phyloP scores from a whole-genome alignment of 37 sponge, comb jelly and placozoan genomes.

The Aplysina aerophoba region DNA sequence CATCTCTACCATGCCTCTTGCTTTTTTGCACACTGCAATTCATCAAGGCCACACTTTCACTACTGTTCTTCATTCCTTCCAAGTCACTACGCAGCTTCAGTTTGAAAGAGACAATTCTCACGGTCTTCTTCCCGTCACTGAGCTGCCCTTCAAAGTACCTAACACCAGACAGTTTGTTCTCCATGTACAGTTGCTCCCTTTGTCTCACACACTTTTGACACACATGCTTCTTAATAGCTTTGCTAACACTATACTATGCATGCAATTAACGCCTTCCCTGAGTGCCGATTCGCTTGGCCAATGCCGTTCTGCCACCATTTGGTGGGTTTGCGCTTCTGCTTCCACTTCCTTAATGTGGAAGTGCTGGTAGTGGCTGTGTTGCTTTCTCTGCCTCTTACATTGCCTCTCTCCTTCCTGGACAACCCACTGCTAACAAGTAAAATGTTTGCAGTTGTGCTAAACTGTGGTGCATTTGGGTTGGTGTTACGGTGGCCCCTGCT shows the following conservation, averaged over 20 bases:
- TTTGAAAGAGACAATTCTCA: constrained; percentile 25
- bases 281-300: too few relatives aligned
- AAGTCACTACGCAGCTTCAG: background rate
- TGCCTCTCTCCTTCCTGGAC: background rate
- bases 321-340: too few relatives aligned
- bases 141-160: constrained; percentile 22
- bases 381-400: background rate
- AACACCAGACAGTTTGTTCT: too few relatives aligned
- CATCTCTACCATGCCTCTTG: too few relatives aligned
- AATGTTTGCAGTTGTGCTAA: background rate
- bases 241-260: too few relatives aligned
- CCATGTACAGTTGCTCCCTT: too few relatives aligned
- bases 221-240: too few relatives aligned
- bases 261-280: too few relatives aligned
- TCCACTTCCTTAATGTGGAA: too few relatives aligned
- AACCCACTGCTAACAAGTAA: background rate
- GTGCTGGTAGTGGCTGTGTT: background rate
- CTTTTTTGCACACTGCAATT: constrained; percentile 27
- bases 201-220: too few relatives aligned
- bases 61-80: background rate
- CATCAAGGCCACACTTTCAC: constrained; percentile 12
- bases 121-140: constrained; percentile 27
- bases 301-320: too few relatives aligned
- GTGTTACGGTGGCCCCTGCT: constrained; percentile 12
- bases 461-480: constrained; percentile 1